Base-by-base conservation (phyloP, 2,888 invertebrate genomes). In the Stenoptilia bipunctidactyla region DNA sequence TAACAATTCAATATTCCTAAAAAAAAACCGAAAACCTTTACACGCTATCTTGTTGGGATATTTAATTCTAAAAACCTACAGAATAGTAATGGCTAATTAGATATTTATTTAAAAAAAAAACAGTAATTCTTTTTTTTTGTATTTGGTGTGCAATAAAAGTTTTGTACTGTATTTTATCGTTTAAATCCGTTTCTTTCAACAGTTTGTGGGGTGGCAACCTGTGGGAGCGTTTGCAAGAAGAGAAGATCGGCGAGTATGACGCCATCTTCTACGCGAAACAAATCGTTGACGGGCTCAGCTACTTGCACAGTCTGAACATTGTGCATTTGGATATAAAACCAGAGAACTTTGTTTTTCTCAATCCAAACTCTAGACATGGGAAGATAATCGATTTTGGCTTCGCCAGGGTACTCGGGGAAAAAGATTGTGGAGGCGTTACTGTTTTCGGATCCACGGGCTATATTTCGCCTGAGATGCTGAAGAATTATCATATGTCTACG, bases 371-470 rank as follows among this genome's bases (percentile, higher is more conserved):
- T 8, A 88, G 95, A 76, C 89, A 89, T 59, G 92, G 97, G 47
- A 97, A 97, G 75, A 89, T 97, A 20, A 96, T 97, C 47, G 97
- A 98, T 72, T 97, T 97, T 62, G 97, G 97, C 1, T 68, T 97
- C 40, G 96, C 97, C 0, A 48, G 49, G 41, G 1, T 15, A 48
- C 9, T 36, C 41, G 10, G n/a, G n/a, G 9, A 13, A 14, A 42
- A 43, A 0, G 40, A 48, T 13, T 50, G 92, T 1, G n/a, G n/a
- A n/a, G n/a, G n/a, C n/a, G n/a, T n/a, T n/a, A n/a, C n/a, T n/a
- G 76, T 96, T 5, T 94, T 94, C 53, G 97, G 97, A 0, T 97
- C 97, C 0, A 94, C 94, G 0, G 96, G 97, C 68, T 97, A 97
- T 61, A 92, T 96, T 51, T 92, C 96, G 0, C 96, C 97, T 0